Conservation (phyloP, 2,888 invertebrate species). For the Seira sanloemensis region DNA sequence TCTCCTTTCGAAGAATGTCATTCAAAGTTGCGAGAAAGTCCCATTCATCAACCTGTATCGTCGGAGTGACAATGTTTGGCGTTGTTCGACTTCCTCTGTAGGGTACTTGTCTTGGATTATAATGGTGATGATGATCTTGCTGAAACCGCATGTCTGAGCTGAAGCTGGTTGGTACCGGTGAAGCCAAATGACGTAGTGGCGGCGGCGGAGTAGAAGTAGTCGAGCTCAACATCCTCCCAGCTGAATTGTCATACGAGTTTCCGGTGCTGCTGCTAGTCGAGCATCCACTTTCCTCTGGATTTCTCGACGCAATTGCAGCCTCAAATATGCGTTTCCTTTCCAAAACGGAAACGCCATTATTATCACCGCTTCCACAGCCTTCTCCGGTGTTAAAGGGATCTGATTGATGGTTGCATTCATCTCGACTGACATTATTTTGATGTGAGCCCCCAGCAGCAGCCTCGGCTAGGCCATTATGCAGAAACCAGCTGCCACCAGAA, state of each 20-base stretch:
- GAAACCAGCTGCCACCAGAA: slow-evolving; percentile 64
- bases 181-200: background rate
- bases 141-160: background rate
- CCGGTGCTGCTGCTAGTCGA: background rate
- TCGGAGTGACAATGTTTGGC: slow-evolving; percentile 25
- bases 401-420: slow-evolving; percentile 53
- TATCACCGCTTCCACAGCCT: background rate
- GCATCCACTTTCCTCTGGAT: slow-evolving; percentile 7
- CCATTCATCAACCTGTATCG: slow-evolving; percentile 66
- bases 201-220: background rate
- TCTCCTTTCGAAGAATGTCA: slow-evolving; percentile 71
- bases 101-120: slow-evolving; percentile 41
- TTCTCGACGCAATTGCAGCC: slow-evolving; percentile 3
- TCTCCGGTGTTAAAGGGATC: background rate
- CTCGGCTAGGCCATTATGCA: slow-evolving; percentile 63
- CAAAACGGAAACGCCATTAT: slow-evolving; percentile 38
- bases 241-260: background rate
- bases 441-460: slow-evolving; percentile 56
- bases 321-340: slow-evolving; percentile 56
- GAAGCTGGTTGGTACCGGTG: background rate
- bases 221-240: background rate
- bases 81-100: slow-evolving; percentile 64
- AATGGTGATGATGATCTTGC: slow-evolving; percentile 8
- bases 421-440: slow-evolving; percentile 54
- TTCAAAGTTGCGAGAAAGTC: slow-evolving; percentile 71